Base-by-base conservation (phyloP, 2,797 vertebrate species). In the Tadarida brasiliensis region DNA sequence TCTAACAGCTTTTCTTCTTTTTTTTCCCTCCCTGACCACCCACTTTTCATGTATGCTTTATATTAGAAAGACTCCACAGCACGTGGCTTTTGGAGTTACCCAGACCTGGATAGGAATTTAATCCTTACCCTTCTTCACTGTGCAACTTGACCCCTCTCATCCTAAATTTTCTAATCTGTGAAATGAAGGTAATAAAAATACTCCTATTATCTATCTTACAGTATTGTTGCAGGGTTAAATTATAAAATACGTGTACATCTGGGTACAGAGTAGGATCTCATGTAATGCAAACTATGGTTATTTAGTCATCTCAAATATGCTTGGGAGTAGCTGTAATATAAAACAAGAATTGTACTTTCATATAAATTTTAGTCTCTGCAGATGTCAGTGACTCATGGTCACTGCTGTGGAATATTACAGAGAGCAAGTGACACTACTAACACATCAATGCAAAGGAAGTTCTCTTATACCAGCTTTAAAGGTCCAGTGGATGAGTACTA, bases 251-350 rank as follows among this genome's bases (percentile, higher is more conserved):
- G 81, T 28, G 30, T 39, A 57, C 3, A 85, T 76, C 30, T 30
- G 49, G 33, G 16, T 49, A 80, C 16, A 89, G 47, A 85, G 57
- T 63, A 71, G 7, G 35, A 92, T 92, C 59, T 92, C 80, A 86
- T 28, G 49, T 51, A 92, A 44, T 33, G 5, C 5, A 49, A 49
- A 33, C 3, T 71, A 71, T 22, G 15, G 39, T 26, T 89, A 94
- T 71, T 71, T 82, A 81, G 14, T 86, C 47, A 92, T 65, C 35
- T 83, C 73, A 90, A 91, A 68, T 80, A 89, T 81, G 54, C 11
- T 61, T 61, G 28, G 24, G 33, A 83, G 33, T 33, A 77, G 33
- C 22, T 86, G 3, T 61, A 61, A 81, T 47, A 89, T 67, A 81
- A 90, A 82, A 56, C 56, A 49, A 78, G 59, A 91, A 44, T 26